A percentile compares a stretch with the other conserved stretches of the same genome.
Conservation (phyloP, 2,888 invertebrate species). For the Agrotis segetum region DNA sequence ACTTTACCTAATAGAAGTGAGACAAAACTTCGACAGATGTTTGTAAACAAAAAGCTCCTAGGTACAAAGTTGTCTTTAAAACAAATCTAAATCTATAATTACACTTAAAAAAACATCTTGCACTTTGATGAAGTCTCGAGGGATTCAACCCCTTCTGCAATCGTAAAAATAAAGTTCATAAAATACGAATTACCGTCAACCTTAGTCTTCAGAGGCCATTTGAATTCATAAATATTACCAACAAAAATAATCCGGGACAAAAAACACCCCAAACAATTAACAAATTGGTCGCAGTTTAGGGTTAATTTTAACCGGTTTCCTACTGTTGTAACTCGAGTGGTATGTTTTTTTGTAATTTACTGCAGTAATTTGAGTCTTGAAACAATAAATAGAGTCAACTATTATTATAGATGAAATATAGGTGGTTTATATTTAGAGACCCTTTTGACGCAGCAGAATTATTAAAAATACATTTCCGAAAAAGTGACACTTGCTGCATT, state of each 20-base stretch:
- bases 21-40: not conserved
- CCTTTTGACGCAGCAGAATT: slow-evolving; percentile 1
- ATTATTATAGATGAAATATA: slow-evolving; percentile 57
- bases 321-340: slow-evolving; percentile 74
- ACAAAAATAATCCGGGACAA: slow-evolving; percentile 78
- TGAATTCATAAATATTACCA: slow-evolving; percentile 88
- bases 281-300: slow-evolving; percentile 87
- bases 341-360: slow-evolving; percentile 71
- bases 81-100: slow-evolving; percentile 62
- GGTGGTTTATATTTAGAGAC: slow-evolving; percentile 25
- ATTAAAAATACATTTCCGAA: not conserved
- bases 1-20: too few species aligned
- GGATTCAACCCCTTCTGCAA: slow-evolving; percentile 77
- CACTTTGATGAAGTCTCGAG: slow-evolving; percentile 68
- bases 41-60: slow-evolving; percentile 7
- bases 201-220: slow-evolving; percentile 85
- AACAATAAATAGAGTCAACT: slow-evolving; percentile 88
- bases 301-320: slow-evolving; percentile 88
- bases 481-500: slow-evolving; percentile 2
- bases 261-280: slow-evolving; percentile 87
- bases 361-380: slow-evolving; percentile 81
- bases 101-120: slow-evolving; percentile 62
- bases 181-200: slow-evolving; percentile 88
- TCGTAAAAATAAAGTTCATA: slow-evolving; percentile 87
- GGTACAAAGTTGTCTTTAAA: slow-evolving; percentile 17